Conservation (phyloP, 2,888 invertebrate genomes). For the Aporophyla nigra region DNA sequence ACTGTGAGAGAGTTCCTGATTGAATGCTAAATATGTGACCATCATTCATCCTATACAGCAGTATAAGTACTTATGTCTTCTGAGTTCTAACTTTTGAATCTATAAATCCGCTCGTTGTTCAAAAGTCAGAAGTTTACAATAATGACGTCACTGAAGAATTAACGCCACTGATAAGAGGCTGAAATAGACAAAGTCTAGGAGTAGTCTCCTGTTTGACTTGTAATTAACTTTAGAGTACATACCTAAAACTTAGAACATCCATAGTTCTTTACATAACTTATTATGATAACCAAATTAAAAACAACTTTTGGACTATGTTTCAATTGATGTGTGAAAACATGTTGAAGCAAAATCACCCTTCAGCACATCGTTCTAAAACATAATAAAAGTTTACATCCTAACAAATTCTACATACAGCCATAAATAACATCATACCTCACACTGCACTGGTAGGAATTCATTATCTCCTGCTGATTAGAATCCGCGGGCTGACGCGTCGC, state of each 20-base stretch:
- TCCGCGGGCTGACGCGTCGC: constrained; percentile 57
- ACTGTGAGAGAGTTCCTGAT: background rate
- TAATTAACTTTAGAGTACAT: background rate
- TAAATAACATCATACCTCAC: constrained; percentile 61
- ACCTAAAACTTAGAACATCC: background rate
- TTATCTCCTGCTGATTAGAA: constrained; percentile 68
- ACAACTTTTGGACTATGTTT: background rate
- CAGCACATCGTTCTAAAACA: background rate
- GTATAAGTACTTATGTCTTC: too few relatives aligned
- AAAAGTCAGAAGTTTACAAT: background rate
- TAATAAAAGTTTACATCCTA: constrained; percentile 1
- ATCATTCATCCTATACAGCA: too few relatives aligned
- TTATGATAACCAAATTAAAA: background rate
- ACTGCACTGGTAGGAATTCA: constrained; percentile 58
- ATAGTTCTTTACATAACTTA: background rate
- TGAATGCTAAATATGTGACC: background rate
- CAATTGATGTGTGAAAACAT: background rate
- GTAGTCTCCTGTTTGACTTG: constrained; percentile 1
- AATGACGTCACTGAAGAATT: constrained; percentile 5
- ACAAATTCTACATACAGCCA: constrained; percentile 27
- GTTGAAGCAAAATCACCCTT: background rate
- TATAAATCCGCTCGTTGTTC: background rate
- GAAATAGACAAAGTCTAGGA: background rate
- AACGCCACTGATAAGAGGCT: background rate
- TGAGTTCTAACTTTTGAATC: too few relatives aligned